Percentiles rank a stretch among this genome's conserved stretches.
Conservation (phyloP, 2,888 invertebrate genomes). For the Clanis bilineata region DNA sequence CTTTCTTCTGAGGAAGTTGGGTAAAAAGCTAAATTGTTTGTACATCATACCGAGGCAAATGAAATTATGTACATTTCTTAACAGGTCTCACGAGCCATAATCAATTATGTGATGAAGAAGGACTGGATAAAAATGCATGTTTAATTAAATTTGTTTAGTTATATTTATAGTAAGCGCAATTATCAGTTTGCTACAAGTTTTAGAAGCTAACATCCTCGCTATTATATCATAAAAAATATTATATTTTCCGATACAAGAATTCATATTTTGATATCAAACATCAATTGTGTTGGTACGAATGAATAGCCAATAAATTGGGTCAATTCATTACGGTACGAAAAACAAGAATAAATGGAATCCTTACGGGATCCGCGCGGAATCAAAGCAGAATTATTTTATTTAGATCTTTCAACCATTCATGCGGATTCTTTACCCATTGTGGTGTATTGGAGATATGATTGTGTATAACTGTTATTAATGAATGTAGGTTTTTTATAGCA, state of each 20-base stretch:
- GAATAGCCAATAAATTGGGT: slow-evolving; percentile 29
- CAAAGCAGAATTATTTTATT: slow-evolving; percentile 35
- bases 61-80: too few relatives aligned
- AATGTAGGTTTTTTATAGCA: too few relatives aligned
- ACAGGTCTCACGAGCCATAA: too few relatives aligned
- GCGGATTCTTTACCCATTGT: slow-evolving; percentile 20
- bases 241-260: not conserved
- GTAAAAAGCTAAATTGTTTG: too few relatives aligned
- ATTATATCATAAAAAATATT: not conserved
- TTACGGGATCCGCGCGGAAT: slow-evolving; percentile 27
- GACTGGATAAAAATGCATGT: too few relatives aligned
- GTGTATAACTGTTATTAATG: not conserved
- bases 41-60: too few relatives aligned
- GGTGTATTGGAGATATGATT: not conserved
- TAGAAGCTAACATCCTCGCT: too few relatives aligned
- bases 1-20: too few relatives aligned
- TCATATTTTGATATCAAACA: not conserved
- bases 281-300: slow-evolving; percentile 18
- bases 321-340: slow-evolving; percentile 25
- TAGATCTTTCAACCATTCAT: slow-evolving; percentile 30
- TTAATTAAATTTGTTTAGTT: too few relatives aligned
- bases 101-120: too few relatives aligned
- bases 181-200: too few relatives aligned
- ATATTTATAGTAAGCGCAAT: too few relatives aligned
- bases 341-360: slow-evolving; percentile 26